Evolutionary conservation across 2,113 vertebrate species (phyloP).

Genomic region (Canis aureus): DNA sequence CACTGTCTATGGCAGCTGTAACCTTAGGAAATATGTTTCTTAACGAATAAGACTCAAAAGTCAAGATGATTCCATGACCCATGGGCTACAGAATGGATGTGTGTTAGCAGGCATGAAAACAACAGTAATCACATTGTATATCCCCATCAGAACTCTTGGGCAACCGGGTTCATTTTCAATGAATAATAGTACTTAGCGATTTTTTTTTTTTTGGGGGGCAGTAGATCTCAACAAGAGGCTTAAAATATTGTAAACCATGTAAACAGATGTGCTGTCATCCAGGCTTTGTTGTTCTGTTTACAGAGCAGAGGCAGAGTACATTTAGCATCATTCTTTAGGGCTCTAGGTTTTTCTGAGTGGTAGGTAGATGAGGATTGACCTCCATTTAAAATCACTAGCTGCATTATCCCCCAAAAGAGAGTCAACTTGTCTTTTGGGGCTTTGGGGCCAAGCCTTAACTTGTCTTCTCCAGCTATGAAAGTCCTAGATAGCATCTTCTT

Average conservation of each 20-base stretch:
- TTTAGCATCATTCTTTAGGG: neutral
- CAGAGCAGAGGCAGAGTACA: neutral
- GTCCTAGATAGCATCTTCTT: neutral
- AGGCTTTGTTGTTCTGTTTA: neutral
- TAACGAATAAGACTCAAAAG: neutral
- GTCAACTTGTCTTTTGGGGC: neutral
- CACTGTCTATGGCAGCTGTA: neutral
- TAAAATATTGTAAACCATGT: neutral
- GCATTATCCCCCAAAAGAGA: neutral
- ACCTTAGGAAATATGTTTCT: neutral
- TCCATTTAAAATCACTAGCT: neutral
- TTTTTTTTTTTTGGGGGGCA: neutral
- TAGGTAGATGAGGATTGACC: neutral
- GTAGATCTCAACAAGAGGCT: neutral
- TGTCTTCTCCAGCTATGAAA: neutral
- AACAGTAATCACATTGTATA: neutral
- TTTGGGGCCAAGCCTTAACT: neutral
- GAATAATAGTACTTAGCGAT: neutral
- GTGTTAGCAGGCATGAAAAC: neutral
- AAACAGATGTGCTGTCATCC: neutral
- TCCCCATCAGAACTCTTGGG: neutral
- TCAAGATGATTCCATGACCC: neutral
- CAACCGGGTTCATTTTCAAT: neutral
- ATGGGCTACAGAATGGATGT: neutral
- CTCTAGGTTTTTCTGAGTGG: neutral